phyloP scores from a whole-genome alignment of 1,140 invertebrate species.

The Holotrichia oblita region DNA sequence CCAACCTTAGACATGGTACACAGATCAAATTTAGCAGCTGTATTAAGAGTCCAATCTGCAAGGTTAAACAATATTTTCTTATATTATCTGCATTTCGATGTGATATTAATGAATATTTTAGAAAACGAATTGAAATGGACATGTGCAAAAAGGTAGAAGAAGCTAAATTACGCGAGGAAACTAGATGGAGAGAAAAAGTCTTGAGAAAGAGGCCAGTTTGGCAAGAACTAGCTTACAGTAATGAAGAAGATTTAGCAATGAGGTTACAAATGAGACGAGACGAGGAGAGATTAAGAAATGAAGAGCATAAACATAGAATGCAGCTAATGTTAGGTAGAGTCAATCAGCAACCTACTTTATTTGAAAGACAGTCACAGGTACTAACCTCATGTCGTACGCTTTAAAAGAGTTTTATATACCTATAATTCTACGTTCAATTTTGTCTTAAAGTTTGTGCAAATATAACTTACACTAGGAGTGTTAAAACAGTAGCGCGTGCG shows the following conservation, averaged over 20 bases:
- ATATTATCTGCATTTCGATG: not conserved
- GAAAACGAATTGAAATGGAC: conserved; percentile 71
- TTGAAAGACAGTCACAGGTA: conserved; percentile 76
- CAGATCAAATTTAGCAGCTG: conserved; percentile 74
- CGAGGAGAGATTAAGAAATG: conserved; percentile 71
- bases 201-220: conserved; percentile 73
- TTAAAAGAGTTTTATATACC: not conserved
- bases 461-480: too few species aligned
- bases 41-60: conserved; percentile 73
- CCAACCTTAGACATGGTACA: conserved; percentile 64
- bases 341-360: conserved; percentile 73
- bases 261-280: conserved; percentile 70
- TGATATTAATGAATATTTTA: conserved; percentile 51
- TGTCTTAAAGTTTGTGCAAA: too few species aligned
- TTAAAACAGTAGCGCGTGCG: too few species aligned
- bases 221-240: conserved; percentile 73
- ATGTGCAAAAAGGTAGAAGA: conserved; percentile 69
- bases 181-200: conserved; percentile 67
- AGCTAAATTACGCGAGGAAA: conserved; percentile 66
- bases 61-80: conserved; percentile 57
- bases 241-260: conserved; percentile 74
- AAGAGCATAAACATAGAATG: conserved; percentile 75
- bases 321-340: conserved; percentile 76
- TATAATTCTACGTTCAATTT: not conserved
- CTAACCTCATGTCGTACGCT: not conserved